These are phyloP conservation scores for Erethizon dorsatum DNA, from an alignment of 2,797 vertebrate genomes.

Conservation along the genomic window DNA sequence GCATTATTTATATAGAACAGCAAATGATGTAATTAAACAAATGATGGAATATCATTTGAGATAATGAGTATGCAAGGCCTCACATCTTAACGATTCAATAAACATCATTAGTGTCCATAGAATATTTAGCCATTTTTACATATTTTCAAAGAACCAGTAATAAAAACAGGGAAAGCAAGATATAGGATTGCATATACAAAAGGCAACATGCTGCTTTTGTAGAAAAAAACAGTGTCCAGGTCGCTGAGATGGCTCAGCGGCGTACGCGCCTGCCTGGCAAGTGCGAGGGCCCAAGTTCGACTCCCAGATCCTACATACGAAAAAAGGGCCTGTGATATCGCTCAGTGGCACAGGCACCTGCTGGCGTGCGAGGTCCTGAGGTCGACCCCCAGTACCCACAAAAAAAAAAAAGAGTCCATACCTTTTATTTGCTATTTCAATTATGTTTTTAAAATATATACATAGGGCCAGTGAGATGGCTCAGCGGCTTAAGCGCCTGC, in stretches of 20 bases:
- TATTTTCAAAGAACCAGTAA: neutral
- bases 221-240: neutral
- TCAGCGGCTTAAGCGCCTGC: too few relatives aligned
- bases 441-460: slow-evolving; percentile 8
- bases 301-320: too few relatives aligned
- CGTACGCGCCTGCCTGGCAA: too few relatives aligned
- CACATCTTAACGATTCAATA: neutral
- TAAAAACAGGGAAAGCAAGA: neutral
- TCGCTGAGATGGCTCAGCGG: too few relatives aligned
- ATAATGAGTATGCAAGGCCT: neutral
- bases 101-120: neutral
- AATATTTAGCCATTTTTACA: neutral
- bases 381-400: too few relatives aligned
- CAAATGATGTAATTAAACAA: neutral
- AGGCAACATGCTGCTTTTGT: neutral
- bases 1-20: neutral
- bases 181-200: neutral
- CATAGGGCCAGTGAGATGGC: neutral
- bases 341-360: too few relatives aligned
- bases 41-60: neutral
- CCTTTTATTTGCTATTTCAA: slow-evolving; percentile 38
- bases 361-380: too few relatives aligned
- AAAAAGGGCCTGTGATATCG: too few relatives aligned
- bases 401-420: neutral
- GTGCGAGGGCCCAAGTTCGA: too few relatives aligned